phyloP scores from a whole-genome alignment of 2,113 vertebrate species.

The Engystomops pustulosus region DNA sequence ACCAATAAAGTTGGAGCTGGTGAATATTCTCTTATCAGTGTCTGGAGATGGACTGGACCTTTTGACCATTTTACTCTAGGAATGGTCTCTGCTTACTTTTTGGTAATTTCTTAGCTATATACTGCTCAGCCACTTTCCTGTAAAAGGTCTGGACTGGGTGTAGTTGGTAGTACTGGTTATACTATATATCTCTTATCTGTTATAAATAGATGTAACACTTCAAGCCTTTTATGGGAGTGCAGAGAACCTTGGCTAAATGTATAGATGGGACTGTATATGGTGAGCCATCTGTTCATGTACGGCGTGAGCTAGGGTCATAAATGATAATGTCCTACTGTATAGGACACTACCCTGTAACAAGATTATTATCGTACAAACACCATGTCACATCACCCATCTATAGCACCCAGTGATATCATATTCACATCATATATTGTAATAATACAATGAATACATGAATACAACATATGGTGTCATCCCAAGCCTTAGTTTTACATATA shows the following conservation, averaged over 20 bases:
- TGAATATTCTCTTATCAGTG: too few species aligned
- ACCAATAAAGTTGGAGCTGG: too few species aligned
- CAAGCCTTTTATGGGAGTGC: neutral
- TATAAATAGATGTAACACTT: constrained; percentile 4
- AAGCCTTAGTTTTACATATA: neutral
- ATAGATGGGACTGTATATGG: neutral
- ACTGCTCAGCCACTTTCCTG: neutral
- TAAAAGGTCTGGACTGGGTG: neutral
- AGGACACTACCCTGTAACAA: neutral
- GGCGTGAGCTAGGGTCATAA: neutral
- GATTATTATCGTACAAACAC: too few species aligned
- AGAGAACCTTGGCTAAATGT: neutral
- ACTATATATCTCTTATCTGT: neutral
- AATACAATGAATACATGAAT: too few species aligned
- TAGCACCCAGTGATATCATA: too few species aligned
- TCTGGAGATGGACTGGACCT: too few species aligned
- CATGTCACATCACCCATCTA: too few species aligned
- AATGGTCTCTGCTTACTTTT: neutral
- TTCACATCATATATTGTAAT: too few species aligned
- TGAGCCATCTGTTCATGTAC: neutral
- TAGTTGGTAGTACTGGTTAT: neutral
- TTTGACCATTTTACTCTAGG: too few species aligned
- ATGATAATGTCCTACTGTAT: neutral
- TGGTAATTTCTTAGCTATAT: neutral
- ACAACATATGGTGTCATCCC: too few species aligned